These are phyloP conservation scores for Cheilosia urbana DNA, from an alignment of 2,888 invertebrate genomes.

Conservation along the genomic window DNA sequence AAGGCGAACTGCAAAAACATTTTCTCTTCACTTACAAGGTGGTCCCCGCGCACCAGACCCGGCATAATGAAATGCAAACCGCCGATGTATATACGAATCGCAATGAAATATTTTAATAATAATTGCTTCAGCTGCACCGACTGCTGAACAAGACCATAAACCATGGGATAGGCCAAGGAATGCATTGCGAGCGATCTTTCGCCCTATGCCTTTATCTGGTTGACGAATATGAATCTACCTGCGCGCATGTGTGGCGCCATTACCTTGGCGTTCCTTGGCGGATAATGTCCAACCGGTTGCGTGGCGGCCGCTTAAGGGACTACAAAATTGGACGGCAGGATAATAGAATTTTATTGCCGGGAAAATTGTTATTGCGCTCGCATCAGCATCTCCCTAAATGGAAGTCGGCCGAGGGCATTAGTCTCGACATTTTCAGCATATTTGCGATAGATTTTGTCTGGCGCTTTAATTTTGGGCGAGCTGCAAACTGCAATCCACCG, in stretches of 20 bases:
- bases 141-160: conserved; percentile 58
- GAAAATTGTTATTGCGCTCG: conserved; percentile 37
- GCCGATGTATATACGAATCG: conserved; percentile 59
- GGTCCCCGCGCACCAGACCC: conserved; percentile 35
- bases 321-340: conserved; percentile 12
- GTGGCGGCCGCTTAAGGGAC: neutral
- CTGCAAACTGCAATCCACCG: neutral
- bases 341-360: conserved; percentile 51
- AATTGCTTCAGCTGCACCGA: conserved; percentile 65
- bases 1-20: conserved; percentile 54
- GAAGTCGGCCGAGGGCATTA: conserved; percentile 5
- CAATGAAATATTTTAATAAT: conserved; percentile 74
- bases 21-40: conserved; percentile 65
- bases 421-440: conserved; percentile 4
- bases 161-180: conserved; percentile 58
- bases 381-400: conserved; percentile 39
- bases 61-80: conserved; percentile 70
- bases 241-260: conserved; percentile 63
- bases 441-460: conserved; percentile 13
- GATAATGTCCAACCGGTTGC: conserved; percentile 31
- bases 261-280: conserved; percentile 1
- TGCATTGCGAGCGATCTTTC: conserved; percentile 21
- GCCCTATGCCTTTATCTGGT: conserved; percentile 3
- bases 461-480: conserved; percentile 30
- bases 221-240: conserved; percentile 43